A percentile compares a stretch with the other conserved stretches of the same genome.
Evolutionary conservation across 2,888 invertebrate species (phyloP).

Genomic region (Tridacna crocea): DNA sequence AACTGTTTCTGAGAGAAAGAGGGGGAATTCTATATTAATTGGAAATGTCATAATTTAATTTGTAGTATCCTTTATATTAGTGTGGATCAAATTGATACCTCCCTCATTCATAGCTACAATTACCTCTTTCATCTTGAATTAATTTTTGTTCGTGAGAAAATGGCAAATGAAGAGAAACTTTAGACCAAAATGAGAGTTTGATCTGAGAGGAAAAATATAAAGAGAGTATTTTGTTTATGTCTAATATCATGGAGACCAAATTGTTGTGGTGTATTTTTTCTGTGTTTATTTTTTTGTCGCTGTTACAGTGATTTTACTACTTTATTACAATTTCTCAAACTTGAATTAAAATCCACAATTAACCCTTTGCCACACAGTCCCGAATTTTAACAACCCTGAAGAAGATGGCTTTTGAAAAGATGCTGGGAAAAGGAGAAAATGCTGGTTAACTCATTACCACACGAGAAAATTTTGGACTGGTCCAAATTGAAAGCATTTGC

Average conservation of each 20-base stretch:
- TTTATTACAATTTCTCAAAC: too few relatives aligned
- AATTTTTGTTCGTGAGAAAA: constrained; percentile 28
- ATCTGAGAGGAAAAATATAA: neutral
- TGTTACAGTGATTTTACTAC: too few relatives aligned
- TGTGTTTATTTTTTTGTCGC: too few relatives aligned
- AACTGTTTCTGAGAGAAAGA: constrained; percentile 6
- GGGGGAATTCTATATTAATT: constrained; percentile 23
- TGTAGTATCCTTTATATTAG: constrained; percentile 28
- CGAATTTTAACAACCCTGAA: too few relatives aligned
- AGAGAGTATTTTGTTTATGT: neutral
- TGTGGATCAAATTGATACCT: constrained; percentile 26
- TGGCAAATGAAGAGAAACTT: constrained; percentile 15
- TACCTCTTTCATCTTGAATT: constrained; percentile 29
- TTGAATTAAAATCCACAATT: too few relatives aligned
- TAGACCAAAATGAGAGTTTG: constrained; percentile 9
- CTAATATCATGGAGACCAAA: too few relatives aligned
- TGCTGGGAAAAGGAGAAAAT: neutral
- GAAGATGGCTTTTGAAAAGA: neutral
- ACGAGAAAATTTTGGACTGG: too few relatives aligned
- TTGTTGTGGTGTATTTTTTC: too few relatives aligned
- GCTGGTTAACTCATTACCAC: too few relatives aligned
- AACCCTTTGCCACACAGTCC: too few relatives aligned
- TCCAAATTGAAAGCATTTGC: too few relatives aligned
- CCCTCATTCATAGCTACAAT: constrained; percentile 22
- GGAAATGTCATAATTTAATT: constrained; percentile 31